Evolutionary conservation across 2,113 vertebrate species (phyloP).

Genomic region (Neofelis nebulosa): DNA sequence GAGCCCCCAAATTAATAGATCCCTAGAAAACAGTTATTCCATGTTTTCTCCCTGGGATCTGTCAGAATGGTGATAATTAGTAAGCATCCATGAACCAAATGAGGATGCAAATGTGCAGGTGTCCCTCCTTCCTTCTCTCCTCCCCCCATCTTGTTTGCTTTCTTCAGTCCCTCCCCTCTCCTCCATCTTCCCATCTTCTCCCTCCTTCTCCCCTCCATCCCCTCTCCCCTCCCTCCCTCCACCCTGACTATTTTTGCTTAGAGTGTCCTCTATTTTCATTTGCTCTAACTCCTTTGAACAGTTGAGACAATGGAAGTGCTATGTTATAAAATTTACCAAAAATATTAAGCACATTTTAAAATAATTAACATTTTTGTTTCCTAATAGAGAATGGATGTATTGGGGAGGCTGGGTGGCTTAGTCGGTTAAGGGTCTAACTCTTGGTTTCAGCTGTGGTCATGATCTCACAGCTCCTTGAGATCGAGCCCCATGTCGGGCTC

Average conservation of each 20-base stretch:
- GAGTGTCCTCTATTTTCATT: neutral
- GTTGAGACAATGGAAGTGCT: neutral
- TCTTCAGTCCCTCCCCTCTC: neutral
- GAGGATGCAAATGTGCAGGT: neutral
- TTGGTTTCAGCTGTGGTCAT: no score
- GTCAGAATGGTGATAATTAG: fast-evolving
- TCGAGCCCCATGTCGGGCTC: no score
- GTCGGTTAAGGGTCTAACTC: no score
- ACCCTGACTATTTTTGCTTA: neutral
- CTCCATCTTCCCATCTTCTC: no score
- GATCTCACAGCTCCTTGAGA: no score
- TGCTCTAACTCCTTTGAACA: neutral
- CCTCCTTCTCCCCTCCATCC: neutral
- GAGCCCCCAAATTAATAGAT: neutral
- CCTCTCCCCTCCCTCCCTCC: neutral
- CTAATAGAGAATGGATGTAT: neutral
- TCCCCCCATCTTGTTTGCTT: neutral
- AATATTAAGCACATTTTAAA: neutral
- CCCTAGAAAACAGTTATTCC: neutral
- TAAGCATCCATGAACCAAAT: neutral
- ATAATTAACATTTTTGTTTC: neutral
- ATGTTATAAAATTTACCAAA: neutral
- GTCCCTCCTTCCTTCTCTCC: no score
- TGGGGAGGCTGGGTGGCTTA: neutral
- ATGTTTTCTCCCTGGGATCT: neutral